These are phyloP conservation scores for Dermolepida albohirtum DNA, from an alignment of 2,888 invertebrate species.

Conservation along the genomic window DNA sequence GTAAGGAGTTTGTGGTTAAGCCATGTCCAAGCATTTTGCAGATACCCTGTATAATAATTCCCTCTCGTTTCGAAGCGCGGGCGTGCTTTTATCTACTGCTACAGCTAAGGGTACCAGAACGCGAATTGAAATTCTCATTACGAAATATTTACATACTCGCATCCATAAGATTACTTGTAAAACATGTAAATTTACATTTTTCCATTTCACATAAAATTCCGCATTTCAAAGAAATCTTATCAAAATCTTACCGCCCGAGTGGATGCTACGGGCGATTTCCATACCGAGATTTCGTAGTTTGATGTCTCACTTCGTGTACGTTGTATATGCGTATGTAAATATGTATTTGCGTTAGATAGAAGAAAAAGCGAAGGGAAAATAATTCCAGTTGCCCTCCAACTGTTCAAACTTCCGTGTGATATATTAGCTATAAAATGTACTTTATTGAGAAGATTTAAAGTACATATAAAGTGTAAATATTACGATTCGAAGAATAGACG, in stretches of 20 bases:
- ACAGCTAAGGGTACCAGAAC: background rate
- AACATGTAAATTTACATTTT: slow-evolving; percentile 26
- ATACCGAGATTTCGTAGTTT: slow-evolving; percentile 5
- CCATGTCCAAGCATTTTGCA: too few species aligned
- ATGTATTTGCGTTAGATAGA: slow-evolving; percentile 5
- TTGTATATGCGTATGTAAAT: slow-evolving; percentile 3
- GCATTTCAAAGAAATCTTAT: slow-evolving; percentile 3
- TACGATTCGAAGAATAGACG: too few species aligned
- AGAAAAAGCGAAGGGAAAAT: background rate
- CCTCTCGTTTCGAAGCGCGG: too few species aligned
- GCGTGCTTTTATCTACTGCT: too few species aligned
- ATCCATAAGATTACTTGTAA: slow-evolving; percentile 10
- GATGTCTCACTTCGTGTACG: background rate
- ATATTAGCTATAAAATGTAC: background rate
- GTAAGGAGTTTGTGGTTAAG: too few species aligned
- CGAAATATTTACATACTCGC: slow-evolving; percentile 3
- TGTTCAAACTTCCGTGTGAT: slow-evolving; percentile 25
- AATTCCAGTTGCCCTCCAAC: slow-evolving; percentile 9
- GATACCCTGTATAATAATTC: too few species aligned
- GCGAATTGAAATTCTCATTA: slow-evolving; percentile 2
- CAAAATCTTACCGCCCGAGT: background rate
- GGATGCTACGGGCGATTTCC: slow-evolving; percentile 3
- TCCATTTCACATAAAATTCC: slow-evolving; percentile 16
- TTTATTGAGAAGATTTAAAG: too few species aligned
- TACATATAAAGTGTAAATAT: too few species aligned